Base-by-base conservation (phyloP, 30 jellyfish, hydroid and myxozoan species). In the Chironex yamaguchii region DNA sequence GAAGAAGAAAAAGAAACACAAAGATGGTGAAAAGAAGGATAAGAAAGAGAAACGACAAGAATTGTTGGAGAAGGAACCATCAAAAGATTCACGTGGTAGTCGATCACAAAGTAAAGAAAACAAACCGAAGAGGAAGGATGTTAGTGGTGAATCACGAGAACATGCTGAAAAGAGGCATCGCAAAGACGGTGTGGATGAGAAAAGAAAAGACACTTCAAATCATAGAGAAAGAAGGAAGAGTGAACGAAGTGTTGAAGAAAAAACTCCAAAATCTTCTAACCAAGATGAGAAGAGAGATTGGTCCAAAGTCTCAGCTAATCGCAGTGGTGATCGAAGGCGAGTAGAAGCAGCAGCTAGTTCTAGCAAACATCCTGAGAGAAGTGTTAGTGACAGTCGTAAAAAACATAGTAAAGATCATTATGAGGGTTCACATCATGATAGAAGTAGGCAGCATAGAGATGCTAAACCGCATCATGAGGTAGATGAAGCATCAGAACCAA, bases 1-100 rank as follows among this genome's bases (percentile, higher is more conserved):
- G 82, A 79, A 0, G 36, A 34, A 58, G 62, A 58, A 53, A 27
- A 27, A 27, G 75, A 79, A 24, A 76, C 14, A 2, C 6, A 58
- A 26, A 52, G 79, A 52, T 4, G 32, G 34, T 6, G 36, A 79
- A 36, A 48, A 62, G 3, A 79, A 49, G 66, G 27, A 23, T 2
- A n/a, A 34, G 1, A 21, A 32, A 28, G 51, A 63, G 1, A 20
- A 31, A 21, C 25, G 70, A 42, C 28, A 25, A 28, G 62, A 58
- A 34, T 2, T 21, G 12, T 9, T 31, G 11, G 31, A 26, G 1
- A 1, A 28, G 25, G 49, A 70, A 2, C 76, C 52, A 13, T 52
- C n/a, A 25, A 76, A 76, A 23, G 13, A 21, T 36, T 13, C 62
- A 30, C 67, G 68, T 4, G 29, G 80, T 3, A 32, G 67, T 6